A percentile compares a stretch with the other conserved stretches of the same genome.
These are phyloP conservation scores for Chiridota heheva DNA, from an alignment of 35 echinoderm and acorn worm species.

Conservation along the genomic window DNA sequence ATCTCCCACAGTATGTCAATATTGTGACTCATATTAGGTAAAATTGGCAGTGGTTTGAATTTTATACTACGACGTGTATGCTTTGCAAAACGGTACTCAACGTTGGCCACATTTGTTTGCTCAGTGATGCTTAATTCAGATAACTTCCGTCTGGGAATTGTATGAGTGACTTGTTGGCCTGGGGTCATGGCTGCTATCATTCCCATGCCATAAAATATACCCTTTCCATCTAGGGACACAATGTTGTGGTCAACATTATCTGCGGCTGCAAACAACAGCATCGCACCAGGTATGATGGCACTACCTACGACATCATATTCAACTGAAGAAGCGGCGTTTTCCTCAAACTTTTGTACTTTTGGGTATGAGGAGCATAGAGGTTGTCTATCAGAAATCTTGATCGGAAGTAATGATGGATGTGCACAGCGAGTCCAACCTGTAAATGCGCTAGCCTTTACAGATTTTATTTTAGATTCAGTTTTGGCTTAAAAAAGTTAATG, in stretches of 20 bases:
- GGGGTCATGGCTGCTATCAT: constrained; percentile 66
- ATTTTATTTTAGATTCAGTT: no score
- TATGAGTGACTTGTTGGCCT: constrained; percentile 12
- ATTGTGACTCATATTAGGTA: constrained; percentile 17
- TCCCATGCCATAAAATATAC: constrained; percentile 78
- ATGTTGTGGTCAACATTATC: constrained; percentile 90
- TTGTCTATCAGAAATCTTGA: constrained; percentile 28
- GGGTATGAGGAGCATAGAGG: constrained; percentile 28
- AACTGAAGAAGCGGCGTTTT: constrained; percentile 1
- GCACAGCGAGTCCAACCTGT: constrained; percentile 21
- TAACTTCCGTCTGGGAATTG: constrained; percentile 32
- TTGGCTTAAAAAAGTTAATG: no score
- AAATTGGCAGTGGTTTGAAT: constrained; percentile 35
- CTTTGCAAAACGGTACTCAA: constrained; percentile 37
- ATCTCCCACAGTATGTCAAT: constrained; percentile 67
- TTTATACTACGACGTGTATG: constrained; percentile 40
- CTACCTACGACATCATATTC: constrained; percentile 27
- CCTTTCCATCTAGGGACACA: constrained; percentile 63
- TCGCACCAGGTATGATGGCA: constrained; percentile 16
- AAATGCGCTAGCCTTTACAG: background rate
- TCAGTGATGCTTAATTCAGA: constrained; percentile 34
- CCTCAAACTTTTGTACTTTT: constrained; percentile 4
- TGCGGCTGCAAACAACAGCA: constrained; percentile 23
- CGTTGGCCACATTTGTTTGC: constrained; percentile 24
- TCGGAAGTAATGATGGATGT: constrained; percentile 22